Evolutionary conservation across 2,888 invertebrate species (phyloP).

Genomic region (Oxycera nigricornis): DNA sequence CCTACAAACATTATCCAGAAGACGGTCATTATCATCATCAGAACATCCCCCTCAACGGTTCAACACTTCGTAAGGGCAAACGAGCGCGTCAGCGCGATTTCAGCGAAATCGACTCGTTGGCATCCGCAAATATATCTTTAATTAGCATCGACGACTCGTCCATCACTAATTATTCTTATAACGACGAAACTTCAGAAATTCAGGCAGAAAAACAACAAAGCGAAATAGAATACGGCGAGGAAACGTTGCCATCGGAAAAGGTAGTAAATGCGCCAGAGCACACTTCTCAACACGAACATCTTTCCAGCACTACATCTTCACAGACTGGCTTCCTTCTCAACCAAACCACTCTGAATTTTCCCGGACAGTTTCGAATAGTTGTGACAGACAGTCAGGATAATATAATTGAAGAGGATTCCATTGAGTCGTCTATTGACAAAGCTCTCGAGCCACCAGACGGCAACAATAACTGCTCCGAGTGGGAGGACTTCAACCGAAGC

Average conservation of each 20-base stretch:
- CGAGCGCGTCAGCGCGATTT: conserved; percentile 56
- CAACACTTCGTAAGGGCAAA: conserved; percentile 58
- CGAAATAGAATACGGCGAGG: conserved; percentile 53
- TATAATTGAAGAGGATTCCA: conserved; percentile 59
- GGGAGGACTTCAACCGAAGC: conserved; percentile 29
- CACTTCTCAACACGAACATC: not conserved
- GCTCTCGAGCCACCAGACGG: not conserved
- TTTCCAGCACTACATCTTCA: not conserved
- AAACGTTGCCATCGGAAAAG: conserved; percentile 56
- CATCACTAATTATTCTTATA: not conserved
- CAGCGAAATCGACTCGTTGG: conserved; percentile 47
- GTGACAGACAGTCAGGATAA: conserved; percentile 60
- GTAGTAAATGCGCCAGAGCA: conserved; percentile 51
- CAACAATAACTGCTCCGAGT: conserved; percentile 16
- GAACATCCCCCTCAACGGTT: conserved; percentile 14
- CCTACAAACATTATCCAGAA: conserved; percentile 50
- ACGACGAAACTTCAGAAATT: conserved; percentile 34
- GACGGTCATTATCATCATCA: not conserved
- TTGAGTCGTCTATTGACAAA: conserved; percentile 47
- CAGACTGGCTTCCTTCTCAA: conserved; percentile 62
- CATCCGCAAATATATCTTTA: conserved; percentile 20
- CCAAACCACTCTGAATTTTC: conserved; percentile 52
- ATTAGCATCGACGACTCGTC: conserved; percentile 7
- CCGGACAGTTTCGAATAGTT: conserved; percentile 57
- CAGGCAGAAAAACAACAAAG: conserved; percentile 38